Conservation (phyloP, 2,113 vertebrate species). For the Siniperca knerii region DNA sequence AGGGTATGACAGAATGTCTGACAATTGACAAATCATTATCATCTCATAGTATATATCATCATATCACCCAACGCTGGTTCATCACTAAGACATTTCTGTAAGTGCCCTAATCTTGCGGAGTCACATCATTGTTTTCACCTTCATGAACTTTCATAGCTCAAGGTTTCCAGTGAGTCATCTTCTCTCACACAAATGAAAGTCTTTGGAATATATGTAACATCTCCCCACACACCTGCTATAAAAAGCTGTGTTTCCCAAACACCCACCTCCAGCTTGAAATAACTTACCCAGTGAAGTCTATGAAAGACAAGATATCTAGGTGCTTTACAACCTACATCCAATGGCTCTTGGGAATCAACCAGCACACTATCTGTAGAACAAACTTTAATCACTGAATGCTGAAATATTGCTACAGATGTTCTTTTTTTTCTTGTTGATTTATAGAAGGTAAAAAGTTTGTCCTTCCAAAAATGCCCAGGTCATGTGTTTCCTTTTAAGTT, state of each 20-base stretch:
- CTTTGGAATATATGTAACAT: constrained; percentile 54
- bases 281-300: constrained; percentile 59
- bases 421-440: constrained; percentile 24
- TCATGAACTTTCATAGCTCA: constrained; percentile 42
- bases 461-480: constrained; percentile 29
- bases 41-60: neutral
- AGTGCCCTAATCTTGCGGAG: neutral
- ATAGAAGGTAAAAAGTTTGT: constrained; percentile 36
- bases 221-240: constrained; percentile 67
- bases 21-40: neutral
- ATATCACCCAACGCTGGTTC: neutral
- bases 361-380: constrained; percentile 24
- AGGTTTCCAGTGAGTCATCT: constrained; percentile 52
- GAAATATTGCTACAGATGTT: constrained; percentile 7
- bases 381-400: neutral
- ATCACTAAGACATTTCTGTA: constrained; percentile 4
- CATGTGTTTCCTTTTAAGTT: constrained; percentile 82
- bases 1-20: neutral
- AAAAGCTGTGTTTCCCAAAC: constrained; percentile 71
- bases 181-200: constrained; percentile 51
- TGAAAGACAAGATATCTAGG: constrained; percentile 52
- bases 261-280: constrained; percentile 78
- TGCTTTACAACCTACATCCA: constrained; percentile 57
- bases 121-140: constrained; percentile 38
- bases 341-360: constrained; percentile 19